phyloP scores from a whole-genome alignment of 1,140 invertebrate species.

The Caenorhabditis inopinata region DNA sequence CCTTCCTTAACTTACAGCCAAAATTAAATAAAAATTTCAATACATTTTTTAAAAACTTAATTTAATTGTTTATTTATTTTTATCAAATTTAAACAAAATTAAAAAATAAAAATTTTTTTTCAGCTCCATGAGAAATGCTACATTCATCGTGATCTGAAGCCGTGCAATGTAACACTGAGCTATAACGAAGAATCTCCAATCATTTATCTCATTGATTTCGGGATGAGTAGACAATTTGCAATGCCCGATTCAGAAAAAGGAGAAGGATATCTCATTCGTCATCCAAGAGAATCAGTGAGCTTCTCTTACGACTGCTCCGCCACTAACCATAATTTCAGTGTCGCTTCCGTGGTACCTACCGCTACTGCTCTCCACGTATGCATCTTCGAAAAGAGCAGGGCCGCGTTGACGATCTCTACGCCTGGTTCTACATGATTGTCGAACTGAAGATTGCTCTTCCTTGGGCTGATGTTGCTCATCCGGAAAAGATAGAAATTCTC shows the following conservation, averaged over 20 bases:
- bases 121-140: constrained; percentile 17
- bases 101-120: neutral
- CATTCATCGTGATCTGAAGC: constrained; percentile 10
- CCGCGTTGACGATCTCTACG: constrained; percentile 59
- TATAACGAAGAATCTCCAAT: neutral
- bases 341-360: constrained; percentile 34
- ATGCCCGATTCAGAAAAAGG: neutral
- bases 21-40: too few species aligned
- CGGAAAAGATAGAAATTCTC: neutral
- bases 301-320: neutral
- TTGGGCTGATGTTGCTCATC: constrained; percentile 42
- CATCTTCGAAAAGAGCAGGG: constrained; percentile 38
- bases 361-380: constrained; percentile 24
- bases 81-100: too few species aligned
- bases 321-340: constrained; percentile 29
- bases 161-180: neutral
- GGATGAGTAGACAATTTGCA: neutral
- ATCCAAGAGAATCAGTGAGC: neutral
- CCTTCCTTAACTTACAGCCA: too few species aligned
- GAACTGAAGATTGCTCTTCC: constrained; percentile 56
- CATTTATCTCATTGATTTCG: constrained; percentile 6
- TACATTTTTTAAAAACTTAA: too few species aligned
- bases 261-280: neutral
- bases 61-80: too few species aligned
- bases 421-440: constrained; percentile 59